These are phyloP conservation scores for Oreotrochilus melanogaster DNA, from an alignment of 2,113 vertebrate genomes.

Conservation along the genomic window DNA sequence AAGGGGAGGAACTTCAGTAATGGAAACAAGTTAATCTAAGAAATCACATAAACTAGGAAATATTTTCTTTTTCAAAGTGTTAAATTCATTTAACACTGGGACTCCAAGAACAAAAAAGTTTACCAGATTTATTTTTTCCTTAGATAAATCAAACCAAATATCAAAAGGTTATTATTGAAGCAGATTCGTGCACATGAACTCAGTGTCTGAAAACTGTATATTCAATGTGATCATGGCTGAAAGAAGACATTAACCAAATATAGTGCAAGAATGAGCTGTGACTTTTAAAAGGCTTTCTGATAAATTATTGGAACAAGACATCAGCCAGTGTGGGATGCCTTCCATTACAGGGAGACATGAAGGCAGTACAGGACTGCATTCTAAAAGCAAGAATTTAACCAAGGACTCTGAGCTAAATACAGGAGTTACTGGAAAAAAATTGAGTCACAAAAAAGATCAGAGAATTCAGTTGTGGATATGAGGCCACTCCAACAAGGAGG, in stretches of 20 bases:
- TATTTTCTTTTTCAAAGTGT: neutral
- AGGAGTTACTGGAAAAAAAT: neutral
- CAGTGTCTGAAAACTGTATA: neutral
- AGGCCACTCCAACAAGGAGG: neutral
- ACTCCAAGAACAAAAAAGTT: neutral
- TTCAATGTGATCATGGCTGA: neutral
- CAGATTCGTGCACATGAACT: neutral
- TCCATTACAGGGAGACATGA: neutral
- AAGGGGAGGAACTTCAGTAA: neutral
- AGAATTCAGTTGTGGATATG: neutral
- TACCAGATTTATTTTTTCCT: neutral
- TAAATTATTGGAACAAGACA: neutral
- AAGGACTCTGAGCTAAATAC: neutral
- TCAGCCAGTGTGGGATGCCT: neutral
- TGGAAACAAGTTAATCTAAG: neutral
- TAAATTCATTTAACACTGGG: neutral
- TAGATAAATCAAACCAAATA: neutral
- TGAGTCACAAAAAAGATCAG: neutral
- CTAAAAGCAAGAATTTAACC: neutral
- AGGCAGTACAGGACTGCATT: neutral
- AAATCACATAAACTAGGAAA: neutral
- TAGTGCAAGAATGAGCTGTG: neutral
- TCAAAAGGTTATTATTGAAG: neutral
- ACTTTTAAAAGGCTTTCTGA: neutral
- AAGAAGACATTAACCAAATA: neutral